Percentiles rank a stretch among this genome's conserved stretches.
These are phyloP conservation scores for Zaprionus gabonicus DNA, from an alignment of 1,140 invertebrate species.

Conservation along the genomic window DNA sequence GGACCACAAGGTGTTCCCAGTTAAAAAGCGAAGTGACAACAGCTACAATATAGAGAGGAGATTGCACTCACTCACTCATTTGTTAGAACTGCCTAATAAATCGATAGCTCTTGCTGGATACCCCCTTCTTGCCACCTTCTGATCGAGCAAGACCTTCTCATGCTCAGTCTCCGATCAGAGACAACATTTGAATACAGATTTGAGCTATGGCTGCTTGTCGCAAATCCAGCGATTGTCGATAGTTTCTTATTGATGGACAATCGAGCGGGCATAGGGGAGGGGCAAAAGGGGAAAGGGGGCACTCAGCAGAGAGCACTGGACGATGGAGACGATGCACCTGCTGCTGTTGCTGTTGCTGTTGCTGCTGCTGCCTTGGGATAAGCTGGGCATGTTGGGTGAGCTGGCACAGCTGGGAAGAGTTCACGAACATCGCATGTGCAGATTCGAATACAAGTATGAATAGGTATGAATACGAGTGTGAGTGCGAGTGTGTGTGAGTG, in stretches of 20 bases:
- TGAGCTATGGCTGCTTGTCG: conserved; percentile 47
- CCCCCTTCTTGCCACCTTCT: background rate
- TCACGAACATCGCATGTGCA: conserved; percentile 9
- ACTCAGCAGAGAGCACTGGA: conserved; percentile 4
- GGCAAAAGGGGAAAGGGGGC: background rate
- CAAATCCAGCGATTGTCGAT: conserved; percentile 35
- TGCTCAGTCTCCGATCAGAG: no score
- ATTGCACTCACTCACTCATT: background rate
- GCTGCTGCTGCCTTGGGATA: background rate
- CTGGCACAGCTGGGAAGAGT: conserved; percentile 5
- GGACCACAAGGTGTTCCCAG: no score
- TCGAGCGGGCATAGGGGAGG: background rate
- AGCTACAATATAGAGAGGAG: background rate
- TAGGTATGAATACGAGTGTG: background rate
- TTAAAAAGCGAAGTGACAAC: no score
- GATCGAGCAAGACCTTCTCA: background rate
- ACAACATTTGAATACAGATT: conserved; percentile 29
- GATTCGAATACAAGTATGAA: background rate
- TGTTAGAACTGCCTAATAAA: background rate
- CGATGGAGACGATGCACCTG: conserved; percentile 33
- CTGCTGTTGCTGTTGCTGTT: background rate
- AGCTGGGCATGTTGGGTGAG: conserved; percentile 11
- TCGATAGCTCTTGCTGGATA: background rate
- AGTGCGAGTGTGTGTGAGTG: background rate
- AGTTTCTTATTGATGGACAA: conserved; percentile 23